phyloP scores from a whole-genome alignment of 2,888 invertebrate genomes.

The Thelaira solivaga region DNA sequence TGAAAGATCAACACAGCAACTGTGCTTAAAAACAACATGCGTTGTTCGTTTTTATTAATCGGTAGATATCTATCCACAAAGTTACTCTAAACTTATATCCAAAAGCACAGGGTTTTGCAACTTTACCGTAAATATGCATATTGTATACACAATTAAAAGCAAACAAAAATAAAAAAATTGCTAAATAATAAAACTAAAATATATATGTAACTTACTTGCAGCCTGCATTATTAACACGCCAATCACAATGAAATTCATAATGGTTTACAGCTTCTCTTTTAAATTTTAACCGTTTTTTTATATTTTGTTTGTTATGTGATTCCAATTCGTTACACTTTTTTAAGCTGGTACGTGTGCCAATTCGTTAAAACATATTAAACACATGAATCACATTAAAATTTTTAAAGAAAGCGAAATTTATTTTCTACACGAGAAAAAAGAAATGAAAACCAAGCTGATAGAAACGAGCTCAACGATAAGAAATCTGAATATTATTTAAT shows the following conservation, averaged over 20 bases:
- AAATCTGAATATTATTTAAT: conserved; percentile 53
- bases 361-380: conserved; percentile 20
- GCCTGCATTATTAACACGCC: conserved; percentile 75
- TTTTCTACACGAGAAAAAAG: conserved; percentile 21
- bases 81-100: too few relatives aligned
- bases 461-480: background rate
- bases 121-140: too few relatives aligned
- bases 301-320: background rate
- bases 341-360: conserved; percentile 40
- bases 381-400: conserved; percentile 31
- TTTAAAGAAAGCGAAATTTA: conserved; percentile 51
- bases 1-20: too few relatives aligned
- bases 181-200: background rate
- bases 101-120: too few relatives aligned
- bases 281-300: background rate
- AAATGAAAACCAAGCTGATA: background rate
- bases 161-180: too few relatives aligned
- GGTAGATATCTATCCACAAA: too few relatives aligned
- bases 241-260: conserved; percentile 74
- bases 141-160: too few relatives aligned
- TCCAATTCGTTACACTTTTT: conserved; percentile 35
- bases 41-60: too few relatives aligned
- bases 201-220: conserved; percentile 69
- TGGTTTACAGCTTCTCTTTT: conserved; percentile 51
- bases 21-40: too few relatives aligned